Base-by-base conservation (phyloP, 2,797 vertebrate species). In the Lateolabrax maculatus region DNA sequence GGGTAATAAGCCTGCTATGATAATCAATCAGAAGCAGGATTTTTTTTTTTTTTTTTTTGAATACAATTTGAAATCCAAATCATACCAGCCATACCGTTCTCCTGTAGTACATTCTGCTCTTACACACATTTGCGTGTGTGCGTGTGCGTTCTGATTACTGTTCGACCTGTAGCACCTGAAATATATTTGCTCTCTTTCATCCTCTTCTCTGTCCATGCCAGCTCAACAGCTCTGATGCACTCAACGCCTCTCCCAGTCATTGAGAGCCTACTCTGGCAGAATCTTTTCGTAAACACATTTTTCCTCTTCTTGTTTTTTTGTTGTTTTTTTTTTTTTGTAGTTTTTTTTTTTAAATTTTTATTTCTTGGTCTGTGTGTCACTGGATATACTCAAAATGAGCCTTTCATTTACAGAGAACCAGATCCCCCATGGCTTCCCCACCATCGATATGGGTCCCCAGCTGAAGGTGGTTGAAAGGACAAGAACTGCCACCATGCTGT, bases 391-490 rank as follows among this genome's bases (percentile, higher is more conserved):
- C 11, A 84, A 61, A 70, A 63, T 64, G 10, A 71, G 2, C 21
- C 19, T 67, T 79, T 86, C 6, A 3, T 71, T 91, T 94, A 57
- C 96, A 98, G 98, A 98, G 91, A 96, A 96, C 81, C 97, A 98
- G 93, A 94, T 98, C 80, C 98, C 98, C 5, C 93, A 96, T 15
- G 98, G 98, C 62, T 99, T 99, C 89, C 98, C 98, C 0, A 95
- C 94, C 86, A 99, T 99, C 6, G 98, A 99, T 87, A 99, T 99
- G 98, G 98, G 97, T 48, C 98, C 98, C 0, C 98, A 99, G 93
- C 95, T 99, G 83, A 99, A 98, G 83, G 98, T 99, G 92, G 98
- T 99, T 43, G 98, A 99, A 84, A 96, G 93, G 89, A 98, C 97
- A 5, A 96, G 98, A 68, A 99, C 96, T 0, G 98, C 98, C 91